Evolutionary conservation across 1,140 invertebrate species (phyloP), one percentile per base, ranked within the genome.

Genomic region (Kradibia gibbosae): DNA sequence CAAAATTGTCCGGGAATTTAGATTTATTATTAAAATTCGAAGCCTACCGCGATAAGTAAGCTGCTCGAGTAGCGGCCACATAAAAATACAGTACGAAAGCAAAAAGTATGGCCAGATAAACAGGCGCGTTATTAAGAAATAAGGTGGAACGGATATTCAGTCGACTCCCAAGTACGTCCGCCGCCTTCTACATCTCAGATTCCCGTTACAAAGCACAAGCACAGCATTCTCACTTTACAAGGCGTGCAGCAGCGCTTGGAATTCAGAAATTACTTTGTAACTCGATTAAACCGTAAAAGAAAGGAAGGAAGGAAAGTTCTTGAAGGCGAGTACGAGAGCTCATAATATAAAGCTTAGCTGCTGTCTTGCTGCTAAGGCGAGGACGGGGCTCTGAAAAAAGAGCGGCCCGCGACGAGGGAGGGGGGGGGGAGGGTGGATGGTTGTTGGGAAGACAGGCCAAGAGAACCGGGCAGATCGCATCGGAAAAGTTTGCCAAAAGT

Each of bases 211-310:
- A 70, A 65, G 22, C n/a, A 36, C 31, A 0, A 65, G 17, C 39
- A 25, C 3, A 10, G 67, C 22, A n/a, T 45, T 70, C 36, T 42
- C n/a, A 45, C n/a, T n/a, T 70, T 25, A 2, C n/a, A 8, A 8
- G 10, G 20, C 22, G 5, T 10, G 34, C 39, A 20, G 2, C 17
- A 15, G 31, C 10, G 67, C 34, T 10, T 72, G 42, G 45, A 48
- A 72, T 50, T 72, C 45, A 72, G 25, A 28, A 72, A 50, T 72
- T 39, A 71, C 67, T 45, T 71, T 45, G 67, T 45, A 71, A 71
- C 36, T 45, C 67, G 67, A 71, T 71, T 71, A 25, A 71, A 71
- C 22, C 22, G 22, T 72, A 50, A 72, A 72, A 72, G 25, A 72
- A 72, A 31, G 45, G 45, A 50, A 72, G 13, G 7, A 15, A 48